Conservation (phyloP, 2,888 invertebrate genomes). For the Mesorhabditis sp. region DNA sequence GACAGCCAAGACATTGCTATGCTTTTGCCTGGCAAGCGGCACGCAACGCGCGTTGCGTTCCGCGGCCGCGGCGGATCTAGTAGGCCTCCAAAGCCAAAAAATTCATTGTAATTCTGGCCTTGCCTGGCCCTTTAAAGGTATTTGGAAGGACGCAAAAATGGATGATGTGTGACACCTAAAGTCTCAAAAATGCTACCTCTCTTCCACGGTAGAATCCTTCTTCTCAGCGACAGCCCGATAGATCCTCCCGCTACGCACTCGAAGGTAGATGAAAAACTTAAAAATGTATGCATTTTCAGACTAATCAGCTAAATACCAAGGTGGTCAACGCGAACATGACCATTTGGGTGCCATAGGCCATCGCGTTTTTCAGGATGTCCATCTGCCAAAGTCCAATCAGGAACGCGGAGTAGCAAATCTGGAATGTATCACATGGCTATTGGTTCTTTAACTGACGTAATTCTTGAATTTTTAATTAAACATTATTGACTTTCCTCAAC, state of each 20-base stretch:
- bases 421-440: background rate
- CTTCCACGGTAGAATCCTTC: constrained; percentile 2
- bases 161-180: too few relatives aligned
- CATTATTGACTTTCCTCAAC: too few relatives aligned
- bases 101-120: too few relatives aligned
- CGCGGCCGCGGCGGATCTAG: too few relatives aligned
- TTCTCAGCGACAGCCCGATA: background rate
- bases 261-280: background rate
- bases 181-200: background rate
- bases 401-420: background rate
- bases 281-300: background rate
- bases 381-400: background rate
- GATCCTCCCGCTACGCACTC: constrained; percentile 1
- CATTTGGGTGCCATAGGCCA: background rate
- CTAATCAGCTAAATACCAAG: background rate
- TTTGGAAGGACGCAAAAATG: too few relatives aligned
- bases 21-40: too few relatives aligned
- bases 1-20: too few relatives aligned
- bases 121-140: too few relatives aligned
- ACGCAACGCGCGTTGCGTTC: too few relatives aligned
- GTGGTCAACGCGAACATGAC: background rate
- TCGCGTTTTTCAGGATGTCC: background rate
- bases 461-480: too few relatives aligned
- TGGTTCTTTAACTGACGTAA: too few relatives aligned
- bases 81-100: too few relatives aligned